phyloP scores from a whole-genome alignment of 2,113 vertebrate species.

The Chauna torquata region DNA sequence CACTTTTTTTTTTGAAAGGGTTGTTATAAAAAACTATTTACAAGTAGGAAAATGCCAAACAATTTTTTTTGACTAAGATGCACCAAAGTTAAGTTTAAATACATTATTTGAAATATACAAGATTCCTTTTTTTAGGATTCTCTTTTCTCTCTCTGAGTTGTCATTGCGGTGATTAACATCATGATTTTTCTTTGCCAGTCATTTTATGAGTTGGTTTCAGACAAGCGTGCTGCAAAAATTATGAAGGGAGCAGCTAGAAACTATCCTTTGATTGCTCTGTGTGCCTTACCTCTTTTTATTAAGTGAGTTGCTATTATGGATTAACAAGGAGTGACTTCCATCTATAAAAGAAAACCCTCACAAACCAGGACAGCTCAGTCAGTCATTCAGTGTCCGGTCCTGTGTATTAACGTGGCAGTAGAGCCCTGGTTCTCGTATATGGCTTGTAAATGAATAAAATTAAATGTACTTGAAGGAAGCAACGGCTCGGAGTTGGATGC shows the following conservation, averaged over 20 bases:
- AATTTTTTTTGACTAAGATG: conserved; percentile 31
- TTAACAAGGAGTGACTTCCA: conserved; percentile 31
- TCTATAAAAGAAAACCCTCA: background rate
- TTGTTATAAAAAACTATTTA: conserved; percentile 77
- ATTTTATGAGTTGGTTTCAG: background rate
- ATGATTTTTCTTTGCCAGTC: background rate
- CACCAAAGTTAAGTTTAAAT: conserved; percentile 73
- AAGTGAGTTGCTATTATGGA: background rate
- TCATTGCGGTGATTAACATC: background rate
- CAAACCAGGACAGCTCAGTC: background rate
- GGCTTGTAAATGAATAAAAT: background rate
- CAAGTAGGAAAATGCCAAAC: conserved; percentile 73
- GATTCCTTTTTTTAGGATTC: background rate
- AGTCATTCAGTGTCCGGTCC: background rate
- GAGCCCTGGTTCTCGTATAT: background rate
- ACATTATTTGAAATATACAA: conserved; percentile 70
- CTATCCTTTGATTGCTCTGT: background rate
- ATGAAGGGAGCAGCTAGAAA: background rate
- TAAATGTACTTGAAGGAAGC: background rate
- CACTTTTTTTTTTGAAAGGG: conserved; percentile 59
- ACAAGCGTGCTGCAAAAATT: background rate
- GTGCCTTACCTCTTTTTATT: background rate
- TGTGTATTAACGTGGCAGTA: background rate
- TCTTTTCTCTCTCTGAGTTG: conserved; percentile 2
- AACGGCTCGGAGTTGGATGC: background rate